Percentiles rank a stretch among this genome's conserved stretches.
Conservation (phyloP, 2,113 vertebrate genomes). For the Lycocorax pyrrhopterus region DNA sequence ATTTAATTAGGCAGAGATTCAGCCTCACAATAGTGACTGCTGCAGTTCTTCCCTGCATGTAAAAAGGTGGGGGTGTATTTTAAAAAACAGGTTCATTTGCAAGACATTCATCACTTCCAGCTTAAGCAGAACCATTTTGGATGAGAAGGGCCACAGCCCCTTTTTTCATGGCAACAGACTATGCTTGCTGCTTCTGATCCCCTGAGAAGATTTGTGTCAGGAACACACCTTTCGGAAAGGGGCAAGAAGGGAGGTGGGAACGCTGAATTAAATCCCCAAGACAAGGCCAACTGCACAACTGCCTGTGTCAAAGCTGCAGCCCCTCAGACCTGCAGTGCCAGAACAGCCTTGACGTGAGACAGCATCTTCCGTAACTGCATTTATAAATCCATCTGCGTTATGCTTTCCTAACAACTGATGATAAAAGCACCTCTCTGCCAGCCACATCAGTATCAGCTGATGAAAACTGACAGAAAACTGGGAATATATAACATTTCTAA, state of each 20-base stretch:
- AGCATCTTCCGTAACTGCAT: not conserved
- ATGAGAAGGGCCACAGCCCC: not conserved
- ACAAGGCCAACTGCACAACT: not conserved
- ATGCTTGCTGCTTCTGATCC: not conserved
- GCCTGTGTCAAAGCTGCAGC: not conserved
- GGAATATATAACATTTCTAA: not conserved
- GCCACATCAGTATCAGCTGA: not conserved
- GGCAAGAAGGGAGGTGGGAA: not conserved
- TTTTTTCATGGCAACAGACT: not conserved
- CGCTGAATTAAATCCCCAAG: not conserved
- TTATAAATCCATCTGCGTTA: not conserved
- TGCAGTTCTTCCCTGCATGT: not conserved
- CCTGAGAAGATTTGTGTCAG: not conserved
- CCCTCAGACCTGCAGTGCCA: not conserved
- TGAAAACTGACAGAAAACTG: not conserved
- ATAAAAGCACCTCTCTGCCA: not conserved
- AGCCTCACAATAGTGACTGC: not conserved
- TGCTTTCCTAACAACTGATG: not conserved
- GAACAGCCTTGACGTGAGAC: not conserved
- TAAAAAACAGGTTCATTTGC: not conserved
- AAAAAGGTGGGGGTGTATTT: not conserved
- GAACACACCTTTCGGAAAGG: not conserved
- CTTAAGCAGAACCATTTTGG: not conserved
- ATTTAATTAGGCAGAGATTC: constrained; percentile 12
- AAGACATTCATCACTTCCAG: not conserved